phyloP scores from a whole-genome alignment of 1,140 invertebrate species.

The Phymastichus coffea region DNA sequence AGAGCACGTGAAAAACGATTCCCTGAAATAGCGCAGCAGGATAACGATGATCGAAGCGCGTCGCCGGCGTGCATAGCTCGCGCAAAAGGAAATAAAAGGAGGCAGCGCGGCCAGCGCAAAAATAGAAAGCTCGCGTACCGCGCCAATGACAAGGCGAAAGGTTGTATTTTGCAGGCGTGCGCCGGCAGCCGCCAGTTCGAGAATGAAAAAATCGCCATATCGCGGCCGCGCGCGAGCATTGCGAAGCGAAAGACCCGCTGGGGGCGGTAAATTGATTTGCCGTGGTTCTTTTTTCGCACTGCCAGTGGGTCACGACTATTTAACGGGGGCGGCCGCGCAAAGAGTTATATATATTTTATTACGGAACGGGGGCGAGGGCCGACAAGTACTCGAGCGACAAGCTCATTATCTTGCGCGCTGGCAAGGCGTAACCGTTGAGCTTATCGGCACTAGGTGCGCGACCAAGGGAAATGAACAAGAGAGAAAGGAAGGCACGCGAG shows the following conservation, averaged over 20 bases:
- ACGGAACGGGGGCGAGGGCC: neutral
- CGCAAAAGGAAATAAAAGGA: neutral
- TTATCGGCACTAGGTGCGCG: neutral
- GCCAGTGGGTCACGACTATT: too few species aligned
- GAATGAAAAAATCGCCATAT: too few species aligned
- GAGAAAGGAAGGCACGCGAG: neutral
- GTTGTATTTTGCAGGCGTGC: too few species aligned
- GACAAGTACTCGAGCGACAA: neutral
- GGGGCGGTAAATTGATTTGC: too few species aligned
- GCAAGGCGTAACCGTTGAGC: neutral
- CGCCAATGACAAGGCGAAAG: too few species aligned
- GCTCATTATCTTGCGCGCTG: neutral
- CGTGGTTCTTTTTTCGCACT: too few species aligned
- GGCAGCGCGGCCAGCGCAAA: neutral
- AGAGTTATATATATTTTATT: too few species aligned
- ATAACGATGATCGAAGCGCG: conserved; percentile 8
- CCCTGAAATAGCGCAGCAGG: neutral
- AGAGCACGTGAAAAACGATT: conserved; percentile 6
- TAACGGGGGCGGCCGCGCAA: too few species aligned
- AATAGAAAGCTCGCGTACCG: too few species aligned
- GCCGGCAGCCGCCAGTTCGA: too few species aligned
- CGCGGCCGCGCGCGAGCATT: too few species aligned
- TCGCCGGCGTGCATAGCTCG: neutral
- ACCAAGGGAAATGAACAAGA: neutral
- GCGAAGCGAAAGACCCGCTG: too few species aligned